Evolutionary conservation across 37 sponge, comb jelly and placozoan species (phyloP).

Genomic region (Diacarnus erythraeanus): DNA sequence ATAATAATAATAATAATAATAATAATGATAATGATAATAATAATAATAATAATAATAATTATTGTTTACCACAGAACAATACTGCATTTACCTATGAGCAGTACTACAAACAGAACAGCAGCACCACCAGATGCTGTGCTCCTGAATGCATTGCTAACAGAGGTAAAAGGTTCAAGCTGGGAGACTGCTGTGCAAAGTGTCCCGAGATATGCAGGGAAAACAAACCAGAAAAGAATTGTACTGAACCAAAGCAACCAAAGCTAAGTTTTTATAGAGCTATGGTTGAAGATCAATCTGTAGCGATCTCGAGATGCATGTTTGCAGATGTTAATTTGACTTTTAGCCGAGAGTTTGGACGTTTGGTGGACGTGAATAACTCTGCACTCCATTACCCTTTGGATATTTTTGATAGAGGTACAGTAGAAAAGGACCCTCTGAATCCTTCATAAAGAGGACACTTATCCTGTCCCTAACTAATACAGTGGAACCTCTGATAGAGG

Average conservation of each 20-base stretch:
- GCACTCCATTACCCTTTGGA: slow-evolving; percentile 28
- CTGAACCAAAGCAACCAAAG: background rate
- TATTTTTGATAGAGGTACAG: slow-evolving; percentile 31
- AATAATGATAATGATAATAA: no score
- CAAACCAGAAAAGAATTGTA: background rate
- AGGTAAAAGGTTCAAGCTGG: background rate
- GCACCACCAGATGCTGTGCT: background rate
- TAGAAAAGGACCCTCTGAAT: no score
- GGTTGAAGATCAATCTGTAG: background rate
- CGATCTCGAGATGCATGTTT: background rate
- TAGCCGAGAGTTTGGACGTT: background rate
- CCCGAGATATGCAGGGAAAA: background rate
- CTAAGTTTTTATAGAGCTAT: background rate
- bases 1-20: no score
- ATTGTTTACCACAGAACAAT: no score
- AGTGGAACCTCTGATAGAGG: no score
- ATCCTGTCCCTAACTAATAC: no score
- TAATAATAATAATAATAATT: no score
- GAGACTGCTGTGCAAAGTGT: background rate
- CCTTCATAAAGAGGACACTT: no score
- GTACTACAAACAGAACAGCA: background rate
- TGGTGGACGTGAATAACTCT: slow-evolving; percentile 4
- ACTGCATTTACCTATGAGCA: no score
- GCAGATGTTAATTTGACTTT: background rate
- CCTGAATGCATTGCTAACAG: background rate